phyloP scores from a whole-genome alignment of 2,888 invertebrate genomes.

The Acheta domesticus region DNA sequence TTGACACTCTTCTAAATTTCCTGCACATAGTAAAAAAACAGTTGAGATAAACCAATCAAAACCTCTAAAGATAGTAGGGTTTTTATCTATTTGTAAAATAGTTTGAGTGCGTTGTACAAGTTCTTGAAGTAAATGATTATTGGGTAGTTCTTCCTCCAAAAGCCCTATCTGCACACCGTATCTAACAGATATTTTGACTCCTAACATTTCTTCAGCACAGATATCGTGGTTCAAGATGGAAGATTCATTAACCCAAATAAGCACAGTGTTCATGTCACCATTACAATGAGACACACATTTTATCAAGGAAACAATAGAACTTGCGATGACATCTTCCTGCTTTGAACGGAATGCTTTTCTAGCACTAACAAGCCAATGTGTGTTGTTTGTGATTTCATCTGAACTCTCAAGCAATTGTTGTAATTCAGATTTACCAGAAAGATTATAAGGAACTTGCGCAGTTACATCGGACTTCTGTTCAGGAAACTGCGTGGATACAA shows the following conservation, averaged over 20 bases:
- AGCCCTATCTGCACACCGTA: background rate
- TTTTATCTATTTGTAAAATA: background rate
- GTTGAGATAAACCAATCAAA: constrained; percentile 35
- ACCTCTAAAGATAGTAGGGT: constrained; percentile 20
- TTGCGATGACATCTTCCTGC: background rate
- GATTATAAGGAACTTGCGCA: background rate
- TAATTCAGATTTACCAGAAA: background rate
- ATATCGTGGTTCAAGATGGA: background rate
- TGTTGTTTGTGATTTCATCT: background rate
- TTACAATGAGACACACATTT: background rate
- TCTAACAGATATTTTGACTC: background rate
- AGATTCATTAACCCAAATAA: background rate
- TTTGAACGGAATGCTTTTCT: background rate
- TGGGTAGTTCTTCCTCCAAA: background rate
- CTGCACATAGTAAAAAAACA: constrained; percentile 34
- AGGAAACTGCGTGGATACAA: background rate
- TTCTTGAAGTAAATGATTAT: background rate
- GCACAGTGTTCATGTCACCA: background rate
- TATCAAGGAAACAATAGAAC: background rate
- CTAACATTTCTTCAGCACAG: background rate
- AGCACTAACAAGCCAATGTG: background rate
- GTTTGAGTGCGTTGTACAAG: background rate
- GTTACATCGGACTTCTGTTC: background rate
- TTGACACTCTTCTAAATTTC: constrained; percentile 33
- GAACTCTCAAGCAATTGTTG: background rate